A percentile compares a stretch with the other conserved stretches of the same genome.
Evolutionary conservation across 1,140 invertebrate genomes (phyloP).

Genomic region (Nilaparvata lugens): DNA sequence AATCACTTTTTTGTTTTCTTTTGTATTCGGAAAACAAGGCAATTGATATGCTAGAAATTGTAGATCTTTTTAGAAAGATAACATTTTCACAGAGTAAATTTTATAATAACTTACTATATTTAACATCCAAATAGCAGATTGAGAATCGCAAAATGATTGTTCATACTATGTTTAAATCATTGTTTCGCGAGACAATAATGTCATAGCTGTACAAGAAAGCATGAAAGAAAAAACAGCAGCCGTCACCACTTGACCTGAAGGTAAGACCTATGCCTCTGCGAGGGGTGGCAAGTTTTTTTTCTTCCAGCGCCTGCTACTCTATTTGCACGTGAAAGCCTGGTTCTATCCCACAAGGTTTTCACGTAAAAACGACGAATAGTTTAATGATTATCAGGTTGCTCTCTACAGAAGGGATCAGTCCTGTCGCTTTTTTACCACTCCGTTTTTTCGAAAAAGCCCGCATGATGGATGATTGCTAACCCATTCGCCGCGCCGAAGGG

Average conservation of each 20-base stretch:
- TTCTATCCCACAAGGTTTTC: not conserved
- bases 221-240: too few species aligned
- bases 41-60: too few species aligned
- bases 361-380: not conserved
- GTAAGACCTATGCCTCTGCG: not conserved
- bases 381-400: constrained; percentile 2
- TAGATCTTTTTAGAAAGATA: too few species aligned
- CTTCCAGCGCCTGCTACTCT: not conserved
- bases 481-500: not conserved
- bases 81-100: too few species aligned
- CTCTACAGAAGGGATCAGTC: not conserved
- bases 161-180: too few species aligned
- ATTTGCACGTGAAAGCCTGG: constrained; percentile 1
- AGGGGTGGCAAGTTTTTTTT: too few species aligned
- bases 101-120: too few species aligned
- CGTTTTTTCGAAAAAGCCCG: not conserved
- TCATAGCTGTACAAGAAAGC: not conserved
- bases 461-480: constrained; percentile 1
- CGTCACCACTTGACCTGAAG: not conserved
- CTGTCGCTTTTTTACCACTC: not conserved
- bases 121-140: too few species aligned
- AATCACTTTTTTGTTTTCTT: too few species aligned
- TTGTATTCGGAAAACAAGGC: too few species aligned
- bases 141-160: too few species aligned
- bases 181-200: not conserved